Conservation (phyloP, 2,113 vertebrate genomes). For the Cryptotis parvus region DNA sequence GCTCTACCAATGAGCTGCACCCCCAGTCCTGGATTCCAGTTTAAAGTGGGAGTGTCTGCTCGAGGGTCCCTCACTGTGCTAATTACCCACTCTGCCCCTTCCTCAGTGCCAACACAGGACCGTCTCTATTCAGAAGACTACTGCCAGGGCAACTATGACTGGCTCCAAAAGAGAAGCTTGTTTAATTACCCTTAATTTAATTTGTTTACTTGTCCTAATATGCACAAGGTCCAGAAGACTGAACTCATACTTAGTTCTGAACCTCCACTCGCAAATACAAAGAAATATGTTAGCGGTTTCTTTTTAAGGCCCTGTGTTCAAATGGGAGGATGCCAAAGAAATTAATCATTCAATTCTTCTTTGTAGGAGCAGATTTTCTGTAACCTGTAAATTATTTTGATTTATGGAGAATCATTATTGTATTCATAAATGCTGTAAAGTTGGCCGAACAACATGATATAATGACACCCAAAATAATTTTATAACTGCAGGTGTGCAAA, state of each 20-base stretch:
- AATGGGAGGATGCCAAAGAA: constrained; percentile 73
- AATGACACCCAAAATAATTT: constrained; percentile 86
- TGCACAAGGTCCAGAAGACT: background rate
- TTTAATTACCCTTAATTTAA: constrained; percentile 13
- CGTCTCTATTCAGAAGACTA: background rate
- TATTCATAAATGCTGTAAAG: constrained; percentile 84
- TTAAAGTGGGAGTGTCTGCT: background rate
- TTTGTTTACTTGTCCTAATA: constrained; percentile 64
- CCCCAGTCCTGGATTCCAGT: background rate
- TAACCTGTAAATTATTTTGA: constrained; percentile 85
- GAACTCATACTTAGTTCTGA: constrained; percentile 51
- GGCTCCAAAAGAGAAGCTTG: constrained; percentile 42
- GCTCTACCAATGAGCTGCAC: too few species aligned
- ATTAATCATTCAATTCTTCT: constrained; percentile 79
- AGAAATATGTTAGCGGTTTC: constrained; percentile 75
- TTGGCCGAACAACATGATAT: constrained; percentile 79
- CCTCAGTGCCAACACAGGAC: constrained; percentile 6
- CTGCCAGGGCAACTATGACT: constrained; percentile 26
- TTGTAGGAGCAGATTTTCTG: constrained; percentile 82
- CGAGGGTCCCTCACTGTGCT: rapidly evolving
- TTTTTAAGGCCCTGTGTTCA: constrained; percentile 80
- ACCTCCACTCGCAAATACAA: constrained; percentile 60
- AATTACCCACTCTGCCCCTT: background rate
- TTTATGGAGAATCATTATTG: constrained; percentile 82
- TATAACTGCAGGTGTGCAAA: constrained; percentile 89